Evolutionary conservation across 2,113 vertebrate species (phyloP).

Genomic region (Trematomus loennbergii): DNA sequence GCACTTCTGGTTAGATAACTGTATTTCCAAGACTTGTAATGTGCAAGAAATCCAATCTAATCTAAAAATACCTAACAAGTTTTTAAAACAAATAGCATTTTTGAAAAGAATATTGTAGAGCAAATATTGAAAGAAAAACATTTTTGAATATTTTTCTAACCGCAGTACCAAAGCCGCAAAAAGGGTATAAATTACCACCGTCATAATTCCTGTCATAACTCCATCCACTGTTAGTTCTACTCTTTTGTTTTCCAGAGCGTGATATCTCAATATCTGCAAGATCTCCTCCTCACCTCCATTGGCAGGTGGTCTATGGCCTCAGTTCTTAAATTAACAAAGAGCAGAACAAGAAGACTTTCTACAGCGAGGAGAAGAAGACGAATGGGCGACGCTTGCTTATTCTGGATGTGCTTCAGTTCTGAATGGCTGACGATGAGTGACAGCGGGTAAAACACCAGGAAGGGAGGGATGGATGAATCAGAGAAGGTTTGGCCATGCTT

Average conservation of each 20-base stretch:
- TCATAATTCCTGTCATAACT: conserved; percentile 23
- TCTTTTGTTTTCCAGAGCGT: conserved; percentile 9
- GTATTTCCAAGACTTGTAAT: no score
- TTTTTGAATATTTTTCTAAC: neutral
- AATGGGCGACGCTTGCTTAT: conserved; percentile 13
- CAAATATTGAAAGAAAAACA: neutral
- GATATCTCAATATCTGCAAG: conserved; percentile 9
- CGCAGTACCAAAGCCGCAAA: neutral
- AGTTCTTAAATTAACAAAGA: neutral
- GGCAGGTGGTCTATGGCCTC: conserved; percentile 25
- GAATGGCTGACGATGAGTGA: conserved; percentile 38
- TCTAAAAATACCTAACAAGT: no score
- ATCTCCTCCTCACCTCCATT: neutral
- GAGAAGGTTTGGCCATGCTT: conserved; percentile 25
- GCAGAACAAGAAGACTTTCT: conserved; percentile 2
- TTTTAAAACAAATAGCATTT: no score
- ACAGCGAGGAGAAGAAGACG: neutral
- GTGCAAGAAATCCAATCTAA: no score
- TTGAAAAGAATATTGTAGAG: no score
- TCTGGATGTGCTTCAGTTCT: conserved; percentile 40
- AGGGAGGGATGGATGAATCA: conserved; percentile 58
- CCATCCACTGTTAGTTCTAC: neutral
- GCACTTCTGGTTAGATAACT: no score
- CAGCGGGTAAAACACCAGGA: conserved; percentile 41
- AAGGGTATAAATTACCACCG: conserved; percentile 2